Evolutionary conservation across 2,797 vertebrate genomes (phyloP), one percentile per base, ranked within the genome.

Genomic region (Dicrostonyx torquatus): DNA sequence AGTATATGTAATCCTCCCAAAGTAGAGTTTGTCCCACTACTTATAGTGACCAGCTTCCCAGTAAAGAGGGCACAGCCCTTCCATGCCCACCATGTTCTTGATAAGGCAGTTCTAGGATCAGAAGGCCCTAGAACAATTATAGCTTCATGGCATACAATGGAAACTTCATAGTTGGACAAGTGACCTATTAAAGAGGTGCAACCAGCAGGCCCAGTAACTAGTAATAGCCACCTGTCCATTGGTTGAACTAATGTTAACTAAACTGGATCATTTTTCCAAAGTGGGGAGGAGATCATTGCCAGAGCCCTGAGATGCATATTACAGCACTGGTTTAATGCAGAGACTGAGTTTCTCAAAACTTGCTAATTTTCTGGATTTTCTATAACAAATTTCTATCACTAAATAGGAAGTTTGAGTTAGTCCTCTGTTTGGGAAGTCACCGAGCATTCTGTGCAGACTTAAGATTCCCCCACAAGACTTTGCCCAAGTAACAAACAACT

Each of bases 281-380:
- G 31, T 31, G 45, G 2, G 14, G 75, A 88, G 15, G 18, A 88
- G 86, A 94, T 90, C 66, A 80, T 55, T 34, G 17, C 79, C 48
- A 72, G 31, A 94, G 18, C 20, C 48, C 50, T 34, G 4, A 58
- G 13, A n/a, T 64, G 5, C 6, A 4, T 91, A 15, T 83, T 45
- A 29, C 18, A 48, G 73, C 68, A 85, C 80, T 64, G 48, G 7
- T 64, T 94, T 92, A 86, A 40, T 66, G 5, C 34, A 60, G 12
- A 96, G 45, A 73, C 75, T 12, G 0, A 89, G 34, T 95, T 91
- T 88, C 88, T 90, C 78, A 96, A 93, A 92, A 90, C 37, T 86
- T 86, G 6, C 60, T 88, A 76, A 88, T 18, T 94, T 78, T 88
- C 34, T 90, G n/a, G n/a, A 82, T 72, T 43, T 43, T 31, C 48